phyloP scores from a whole-genome alignment of 2,113 vertebrate genomes.

The Mustela nigripes region DNA sequence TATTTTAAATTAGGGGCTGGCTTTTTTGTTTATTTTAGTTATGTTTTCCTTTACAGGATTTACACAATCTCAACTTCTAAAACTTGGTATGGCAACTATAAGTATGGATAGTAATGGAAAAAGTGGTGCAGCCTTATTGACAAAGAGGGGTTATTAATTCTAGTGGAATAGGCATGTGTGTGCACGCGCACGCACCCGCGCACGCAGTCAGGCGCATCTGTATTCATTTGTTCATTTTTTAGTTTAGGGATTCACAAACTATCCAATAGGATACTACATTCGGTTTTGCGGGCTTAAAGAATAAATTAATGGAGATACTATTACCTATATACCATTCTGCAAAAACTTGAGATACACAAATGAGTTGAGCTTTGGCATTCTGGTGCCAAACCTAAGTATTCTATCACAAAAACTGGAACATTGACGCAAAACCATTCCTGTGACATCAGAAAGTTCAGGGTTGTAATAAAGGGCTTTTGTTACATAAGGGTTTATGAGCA shows the following conservation, averaged over 20 bases:
- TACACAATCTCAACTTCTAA: not conserved
- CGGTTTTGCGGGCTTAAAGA: conserved; percentile 1
- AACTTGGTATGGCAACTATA: not conserved
- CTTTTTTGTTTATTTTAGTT: not conserved
- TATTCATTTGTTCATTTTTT: not conserved
- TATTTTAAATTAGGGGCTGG: not conserved
- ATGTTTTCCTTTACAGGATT: not conserved
- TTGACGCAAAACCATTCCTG: not conserved
- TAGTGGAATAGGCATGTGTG: not conserved
- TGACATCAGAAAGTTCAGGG: conserved; percentile 32
- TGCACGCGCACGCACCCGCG: too few species aligned
- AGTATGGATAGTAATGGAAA: not conserved
- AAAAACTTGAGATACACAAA: conserved; percentile 42
- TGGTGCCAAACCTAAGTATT: not conserved
- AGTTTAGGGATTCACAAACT: not conserved
- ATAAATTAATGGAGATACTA: not conserved
- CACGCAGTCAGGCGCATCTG: not conserved
- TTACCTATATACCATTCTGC: not conserved
- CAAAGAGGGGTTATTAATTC: not conserved
- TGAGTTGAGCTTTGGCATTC: not conserved
- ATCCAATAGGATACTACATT: not conserved
- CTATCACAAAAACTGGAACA: not conserved
- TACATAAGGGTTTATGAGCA: conserved; percentile 1
- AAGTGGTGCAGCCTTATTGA: not conserved
- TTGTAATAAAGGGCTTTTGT: not conserved